Conservation (phyloP, 2,113 vertebrate genomes). For the Thamnaconus septentrionalis region DNA sequence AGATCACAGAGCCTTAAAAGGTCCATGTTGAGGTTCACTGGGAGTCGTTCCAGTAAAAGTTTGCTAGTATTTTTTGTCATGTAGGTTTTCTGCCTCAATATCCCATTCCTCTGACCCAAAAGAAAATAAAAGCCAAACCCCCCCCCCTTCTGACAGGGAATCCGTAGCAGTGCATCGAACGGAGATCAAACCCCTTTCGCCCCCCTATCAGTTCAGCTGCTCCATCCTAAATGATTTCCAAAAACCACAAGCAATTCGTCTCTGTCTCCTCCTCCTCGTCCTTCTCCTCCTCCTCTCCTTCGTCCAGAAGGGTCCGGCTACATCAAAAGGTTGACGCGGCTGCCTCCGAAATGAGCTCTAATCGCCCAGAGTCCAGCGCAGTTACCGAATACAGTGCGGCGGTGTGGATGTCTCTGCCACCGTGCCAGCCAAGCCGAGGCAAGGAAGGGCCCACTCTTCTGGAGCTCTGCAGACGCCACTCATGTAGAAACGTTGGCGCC, state of each 20-base stretch:
- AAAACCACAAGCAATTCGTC: constrained; percentile 68
- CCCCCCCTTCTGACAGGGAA: background rate
- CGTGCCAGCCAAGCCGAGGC: constrained; percentile 45
- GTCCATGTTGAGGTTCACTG: too few relatives aligned
- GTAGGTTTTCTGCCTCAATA: constrained; percentile 1
- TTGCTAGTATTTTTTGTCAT: too few relatives aligned
- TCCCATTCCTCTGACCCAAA: background rate
- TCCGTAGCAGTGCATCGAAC: constrained; percentile 10
- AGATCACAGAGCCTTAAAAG: too few relatives aligned
- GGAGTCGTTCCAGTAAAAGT: too few relatives aligned
- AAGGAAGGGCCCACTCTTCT: constrained; percentile 24
- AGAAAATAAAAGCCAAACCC: too few relatives aligned
- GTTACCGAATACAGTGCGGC: constrained; percentile 63
- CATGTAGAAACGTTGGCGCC: constrained; percentile 66
- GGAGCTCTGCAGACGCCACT: constrained; percentile 58
- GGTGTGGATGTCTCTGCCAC: constrained; percentile 59
- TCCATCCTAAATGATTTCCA: constrained; percentile 55
- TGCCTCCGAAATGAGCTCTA: constrained; percentile 60
- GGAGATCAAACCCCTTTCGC: constrained; percentile 71
- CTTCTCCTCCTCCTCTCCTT: constrained; percentile 59
- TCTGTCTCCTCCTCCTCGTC: constrained; percentile 58
- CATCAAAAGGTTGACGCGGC: constrained; percentile 61
- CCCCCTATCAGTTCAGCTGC: constrained; percentile 64
- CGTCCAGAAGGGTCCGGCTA: constrained; percentile 55
- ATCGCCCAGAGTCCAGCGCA: constrained; percentile 50